Conservation (phyloP, 2,797 vertebrate genomes). For the Loris lydekkerianus region DNA sequence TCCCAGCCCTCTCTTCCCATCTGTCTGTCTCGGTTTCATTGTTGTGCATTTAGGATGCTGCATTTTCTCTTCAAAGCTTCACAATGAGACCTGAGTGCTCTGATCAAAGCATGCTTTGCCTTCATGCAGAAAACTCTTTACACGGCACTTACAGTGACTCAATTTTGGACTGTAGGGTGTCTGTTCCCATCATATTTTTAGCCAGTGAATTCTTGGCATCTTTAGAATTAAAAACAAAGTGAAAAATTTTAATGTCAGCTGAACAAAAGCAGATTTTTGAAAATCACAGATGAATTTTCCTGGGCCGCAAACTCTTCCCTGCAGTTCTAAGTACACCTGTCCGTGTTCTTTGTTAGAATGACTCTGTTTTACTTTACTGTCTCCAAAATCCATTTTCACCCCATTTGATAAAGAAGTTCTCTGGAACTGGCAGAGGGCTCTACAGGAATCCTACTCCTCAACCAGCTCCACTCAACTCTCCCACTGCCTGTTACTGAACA, state of each 20-base stretch:
- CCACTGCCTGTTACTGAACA: background rate
- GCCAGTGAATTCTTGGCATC: slow-evolving; percentile 59
- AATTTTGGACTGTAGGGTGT: background rate
- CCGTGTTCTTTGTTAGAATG: background rate
- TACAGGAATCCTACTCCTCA: background rate
- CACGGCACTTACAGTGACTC: slow-evolving; percentile 16
- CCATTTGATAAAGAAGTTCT: background rate
- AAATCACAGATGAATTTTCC: slow-evolving; percentile 25
- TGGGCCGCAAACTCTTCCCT: background rate
- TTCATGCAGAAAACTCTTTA: background rate
- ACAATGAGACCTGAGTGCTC: background rate
- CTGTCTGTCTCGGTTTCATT: background rate
- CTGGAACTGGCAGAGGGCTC: background rate
- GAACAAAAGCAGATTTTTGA: slow-evolving; percentile 69
- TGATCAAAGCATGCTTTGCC: slow-evolving; percentile 26
- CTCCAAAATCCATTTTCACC: background rate
- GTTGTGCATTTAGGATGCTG: background rate
- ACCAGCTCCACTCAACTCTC: background rate
- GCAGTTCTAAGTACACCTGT: background rate
- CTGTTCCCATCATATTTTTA: slow-evolving; percentile 42
- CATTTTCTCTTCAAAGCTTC: slow-evolving; percentile 3
- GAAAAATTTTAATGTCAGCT: slow-evolving; percentile 62
- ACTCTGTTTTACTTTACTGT: background rate
- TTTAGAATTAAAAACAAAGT: slow-evolving; percentile 61
- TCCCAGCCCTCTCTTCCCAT: background rate